A percentile compares a stretch with the other conserved stretches of the same genome.
phyloP scores from a whole-genome alignment of 1,140 invertebrate species.

The Belonocnema kinseyi region DNA sequence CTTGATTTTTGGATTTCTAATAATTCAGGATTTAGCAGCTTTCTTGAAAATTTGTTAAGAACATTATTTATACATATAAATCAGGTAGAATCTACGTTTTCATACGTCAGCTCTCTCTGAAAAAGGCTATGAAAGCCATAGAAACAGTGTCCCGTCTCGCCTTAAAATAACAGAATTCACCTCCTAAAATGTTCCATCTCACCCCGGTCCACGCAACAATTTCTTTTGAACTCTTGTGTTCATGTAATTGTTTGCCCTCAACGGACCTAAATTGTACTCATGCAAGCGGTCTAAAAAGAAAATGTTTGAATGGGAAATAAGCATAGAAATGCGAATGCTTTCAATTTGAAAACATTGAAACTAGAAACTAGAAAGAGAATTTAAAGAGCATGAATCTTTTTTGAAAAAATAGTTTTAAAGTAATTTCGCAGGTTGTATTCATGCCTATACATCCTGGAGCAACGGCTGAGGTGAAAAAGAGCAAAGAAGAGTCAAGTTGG shows the following conservation, averaged over 20 bases:
- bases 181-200: too few species aligned
- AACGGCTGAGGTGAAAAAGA: slow-evolving; percentile 17
- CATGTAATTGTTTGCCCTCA: neutral
- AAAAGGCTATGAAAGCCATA: too few species aligned
- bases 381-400: slow-evolving; percentile 1
- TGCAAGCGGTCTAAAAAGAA: slow-evolving; percentile 9
- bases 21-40: too few species aligned
- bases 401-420: neutral
- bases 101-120: too few species aligned
- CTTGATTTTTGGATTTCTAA: too few species aligned
- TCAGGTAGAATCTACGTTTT: too few species aligned
- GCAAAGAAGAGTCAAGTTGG: slow-evolving; percentile 39
- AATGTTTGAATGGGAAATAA: neutral
- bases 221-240: neutral
- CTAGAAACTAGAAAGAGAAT: slow-evolving; percentile 4
- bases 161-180: too few species aligned
- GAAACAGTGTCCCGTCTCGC: too few species aligned
- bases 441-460: neutral
- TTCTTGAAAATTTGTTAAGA: too few species aligned
- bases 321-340: neutral
- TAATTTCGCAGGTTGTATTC: slow-evolving; percentile 21
- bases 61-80: too few species aligned
- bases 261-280: neutral
- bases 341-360: neutral
- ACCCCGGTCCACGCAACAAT: too few species aligned